Base-by-base conservation (phyloP, 2,113 vertebrate species). In the Eptatretus burgeri region DNA sequence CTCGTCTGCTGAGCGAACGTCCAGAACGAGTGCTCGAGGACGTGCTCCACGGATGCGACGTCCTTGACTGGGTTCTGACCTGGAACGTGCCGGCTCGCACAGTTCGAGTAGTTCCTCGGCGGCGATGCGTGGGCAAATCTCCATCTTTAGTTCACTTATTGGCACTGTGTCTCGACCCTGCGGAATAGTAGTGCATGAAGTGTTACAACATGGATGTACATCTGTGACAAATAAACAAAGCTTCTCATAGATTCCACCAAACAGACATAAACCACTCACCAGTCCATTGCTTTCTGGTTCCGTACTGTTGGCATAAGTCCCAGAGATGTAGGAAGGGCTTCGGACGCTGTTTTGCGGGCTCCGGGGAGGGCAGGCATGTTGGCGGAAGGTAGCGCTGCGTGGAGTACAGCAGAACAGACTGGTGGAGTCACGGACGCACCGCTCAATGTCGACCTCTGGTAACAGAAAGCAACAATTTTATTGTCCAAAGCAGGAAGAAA, bases 391-490 rank as follows among this genome's bases (percentile, higher is more conserved):
- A 14, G 85, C 81, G 11, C 91, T 95, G 72, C 86, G 94, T 0
- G 89, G 89, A 1, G 82, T 91, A 83, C 87, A 94, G 71, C 85
- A 83, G 69, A 98, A 98, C 50, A 95, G 78, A 73, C 72, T 87
- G 75, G 94, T 83, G 1, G 91, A 98, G 72, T 98, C 87, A n/a
- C 80, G 80, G 13, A 98, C 91, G 49, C 91, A 98, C 7, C 83
- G 81, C 52, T 98, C 85, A 50, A 95, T 98, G 60, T 98, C 89
- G 11, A 98, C 89, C 76, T 98, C 91, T 73, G 65, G 27, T 41
- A 41, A 41, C 27, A 41, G 27, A 41, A 41, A 41, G 27, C 27
- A 41, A 41, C 27, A 41, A 41, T 41, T 41, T 41, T 41, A 41
- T 41, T 41, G 27, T 41, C 27, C 7, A 41, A 41, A 41, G 27